phyloP scores from a whole-genome alignment of 2,797 vertebrate genomes.

The Chelidonichthys spinosus region DNA sequence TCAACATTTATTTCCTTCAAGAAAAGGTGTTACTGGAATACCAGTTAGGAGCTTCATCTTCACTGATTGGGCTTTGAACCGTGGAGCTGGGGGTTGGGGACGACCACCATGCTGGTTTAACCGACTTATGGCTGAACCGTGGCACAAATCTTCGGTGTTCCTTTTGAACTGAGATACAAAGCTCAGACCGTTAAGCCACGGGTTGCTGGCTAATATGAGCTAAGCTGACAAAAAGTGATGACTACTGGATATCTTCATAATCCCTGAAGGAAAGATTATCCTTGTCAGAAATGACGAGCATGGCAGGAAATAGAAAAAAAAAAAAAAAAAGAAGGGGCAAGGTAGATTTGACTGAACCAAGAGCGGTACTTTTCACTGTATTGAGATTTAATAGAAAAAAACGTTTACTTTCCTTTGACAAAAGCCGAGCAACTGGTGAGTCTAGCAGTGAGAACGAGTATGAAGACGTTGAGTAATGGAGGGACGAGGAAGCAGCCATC shows the following conservation, averaged over 20 bases:
- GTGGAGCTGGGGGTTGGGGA: constrained; percentile 38
- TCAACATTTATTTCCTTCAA: constrained; percentile 42
- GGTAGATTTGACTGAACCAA: constrained; percentile 59
- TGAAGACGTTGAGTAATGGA: neutral
- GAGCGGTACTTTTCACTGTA: constrained; percentile 56
- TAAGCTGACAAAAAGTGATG: constrained; percentile 85
- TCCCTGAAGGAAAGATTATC: constrained; percentile 83
- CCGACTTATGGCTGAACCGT: constrained; percentile 70
- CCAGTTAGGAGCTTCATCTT: constrained; percentile 60
- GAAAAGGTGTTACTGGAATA: constrained; percentile 54
- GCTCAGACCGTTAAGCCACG: constrained; percentile 78
- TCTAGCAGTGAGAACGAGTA: neutral
- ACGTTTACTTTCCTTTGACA: neutral
- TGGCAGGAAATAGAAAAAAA: constrained; percentile 63
- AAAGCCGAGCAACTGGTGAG: neutral
- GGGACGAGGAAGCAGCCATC: no score
- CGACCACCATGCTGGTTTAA: constrained; percentile 69
- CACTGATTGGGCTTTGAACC: constrained; percentile 68
- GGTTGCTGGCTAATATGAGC: constrained; percentile 84
- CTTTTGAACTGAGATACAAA: constrained; percentile 82
- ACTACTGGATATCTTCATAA: constrained; percentile 84
- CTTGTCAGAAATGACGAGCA: constrained; percentile 79
- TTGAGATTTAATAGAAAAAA: constrained; percentile 50
- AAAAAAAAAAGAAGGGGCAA: constrained; percentile 45
- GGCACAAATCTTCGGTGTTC: constrained; percentile 78